Evolutionary conservation across 2,888 invertebrate species (phyloP), one percentile per base, ranked within the genome.

Genomic region (Raillietiella orientalis): DNA sequence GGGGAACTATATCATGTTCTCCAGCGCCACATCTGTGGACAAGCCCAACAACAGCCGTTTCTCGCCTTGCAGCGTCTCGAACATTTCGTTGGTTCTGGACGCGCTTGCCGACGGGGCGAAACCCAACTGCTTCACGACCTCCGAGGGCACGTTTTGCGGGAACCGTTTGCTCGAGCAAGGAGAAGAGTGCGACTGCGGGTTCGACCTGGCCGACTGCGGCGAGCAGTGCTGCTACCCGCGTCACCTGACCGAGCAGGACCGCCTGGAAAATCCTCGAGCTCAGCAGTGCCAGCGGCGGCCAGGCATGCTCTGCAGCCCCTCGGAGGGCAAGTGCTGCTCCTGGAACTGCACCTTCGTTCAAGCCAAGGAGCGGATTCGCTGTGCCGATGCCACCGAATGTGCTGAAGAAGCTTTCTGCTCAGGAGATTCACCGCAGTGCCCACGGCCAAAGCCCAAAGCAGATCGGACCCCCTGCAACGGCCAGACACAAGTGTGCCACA

Each of bases 1-100:
- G 34, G 96, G 96, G 29, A 99, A 99, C 57, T 99, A 62, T 50
- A 96, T 99, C 40, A 99, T 99, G 96, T 99, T 90, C 49, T 84
- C 90, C 10, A 87, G 87, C 25, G 96, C 96, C 5, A 99, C 96
- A 0, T 82, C 82, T 32, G 96, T 96, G 26, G 90, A 93, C 53
- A 62, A 84, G 28, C 72, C 75, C 6, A 93, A 96, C 55, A 99
- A 99, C 52, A 84, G 82, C 39, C 71, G 77, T 43, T 99, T 99
- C 56, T 84, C 82, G 1, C 58, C 63, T 12, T 96, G 96, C 50
- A 84, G 82, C 38, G 62, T 79, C 32, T 69, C 74, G 31, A 93
- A 90, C 50, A 87, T 93, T 40, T 79, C 82, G 30, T 67, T 71
- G 33, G 87, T 93, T 2, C 50, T 93, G 14, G 74, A 84, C 43